Conservation (phyloP, 1,140 invertebrate species). For the Drosophila rhopaloa region DNA sequence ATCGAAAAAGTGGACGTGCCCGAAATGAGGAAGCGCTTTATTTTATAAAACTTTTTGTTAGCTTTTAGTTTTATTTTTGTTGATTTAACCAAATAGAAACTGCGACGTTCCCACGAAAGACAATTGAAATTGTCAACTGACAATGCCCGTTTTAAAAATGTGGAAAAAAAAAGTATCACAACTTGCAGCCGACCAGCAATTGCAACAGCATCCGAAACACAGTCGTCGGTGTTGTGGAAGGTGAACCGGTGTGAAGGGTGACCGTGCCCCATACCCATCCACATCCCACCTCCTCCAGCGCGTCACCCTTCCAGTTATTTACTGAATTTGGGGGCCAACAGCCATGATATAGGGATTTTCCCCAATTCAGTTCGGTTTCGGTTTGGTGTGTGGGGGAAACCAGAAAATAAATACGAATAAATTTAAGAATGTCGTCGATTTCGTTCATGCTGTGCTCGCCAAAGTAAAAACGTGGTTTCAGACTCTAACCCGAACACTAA, state of each 20-base stretch:
- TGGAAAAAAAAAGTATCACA: conserved; percentile 31
- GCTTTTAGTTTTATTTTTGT: conserved; percentile 30
- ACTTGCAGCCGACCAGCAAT: conserved; percentile 24
- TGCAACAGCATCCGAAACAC: conserved; percentile 21
- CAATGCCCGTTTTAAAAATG: conserved; percentile 21
- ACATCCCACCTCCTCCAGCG: no score
- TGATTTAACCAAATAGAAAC: conserved; percentile 26
- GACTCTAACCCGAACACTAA: no score
- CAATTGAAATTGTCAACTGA: conserved; percentile 52
- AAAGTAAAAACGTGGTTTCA: no score
- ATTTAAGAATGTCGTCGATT: no score
- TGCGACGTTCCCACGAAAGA: conserved; percentile 59
- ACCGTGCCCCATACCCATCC: no score
- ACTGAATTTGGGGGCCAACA: conserved; percentile 20
- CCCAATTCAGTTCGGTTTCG: neutral
- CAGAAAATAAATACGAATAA: conserved; percentile 11
- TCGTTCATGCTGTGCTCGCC: no score
- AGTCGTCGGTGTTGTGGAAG: conserved; percentile 33
- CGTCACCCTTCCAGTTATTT: neutral
- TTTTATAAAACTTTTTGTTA: conserved; percentile 50
- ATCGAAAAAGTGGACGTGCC: conserved; percentile 11
- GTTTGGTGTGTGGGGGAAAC: conserved; percentile 11
- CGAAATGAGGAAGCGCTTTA: conserved; percentile 64
- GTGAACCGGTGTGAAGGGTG: conserved; percentile 34
- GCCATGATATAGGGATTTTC: conserved; percentile 16